Percentiles rank a stretch among this genome's conserved stretches.
phyloP scores from a whole-genome alignment of 2,797 vertebrate species.

The Mycteria americana region DNA sequence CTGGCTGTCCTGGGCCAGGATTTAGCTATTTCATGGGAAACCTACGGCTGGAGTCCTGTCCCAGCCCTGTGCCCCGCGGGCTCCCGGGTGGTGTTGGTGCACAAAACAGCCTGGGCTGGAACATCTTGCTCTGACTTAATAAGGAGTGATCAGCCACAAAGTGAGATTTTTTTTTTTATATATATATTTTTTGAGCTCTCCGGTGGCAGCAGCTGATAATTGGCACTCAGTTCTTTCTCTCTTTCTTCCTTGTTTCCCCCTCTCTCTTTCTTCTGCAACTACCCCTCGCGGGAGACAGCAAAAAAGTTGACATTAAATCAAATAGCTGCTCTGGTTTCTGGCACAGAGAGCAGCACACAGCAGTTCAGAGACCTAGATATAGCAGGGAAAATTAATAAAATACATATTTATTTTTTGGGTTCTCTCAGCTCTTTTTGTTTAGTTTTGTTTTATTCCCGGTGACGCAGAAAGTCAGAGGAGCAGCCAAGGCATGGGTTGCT shows the following conservation, averaged over 20 bases:
- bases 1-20: neutral
- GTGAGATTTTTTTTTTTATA: neutral
- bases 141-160: conserved; percentile 29
- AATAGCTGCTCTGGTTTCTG: conserved; percentile 36
- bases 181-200: conserved; percentile 7
- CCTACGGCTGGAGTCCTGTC: neutral
- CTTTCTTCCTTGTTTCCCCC: neutral
- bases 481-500: neutral
- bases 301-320: conserved; percentile 58
- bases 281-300: conserved; percentile 19
- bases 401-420: conserved; percentile 40
- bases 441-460: neutral
- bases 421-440: conserved; percentile 41
- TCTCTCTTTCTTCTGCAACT: conserved; percentile 13
- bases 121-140: neutral
- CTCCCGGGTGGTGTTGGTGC: accelerated
- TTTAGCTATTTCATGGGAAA: neutral
- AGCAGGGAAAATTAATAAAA: conserved; percentile 51
- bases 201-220: conserved; percentile 36
- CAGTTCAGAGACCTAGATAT: conserved; percentile 25
- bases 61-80: neutral
- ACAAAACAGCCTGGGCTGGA: neutral
- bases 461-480: neutral
- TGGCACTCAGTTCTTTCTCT: conserved; percentile 20
- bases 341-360: neutral